phyloP scores from a whole-genome alignment of 2,797 vertebrate species.

The Sus cebifrons region DNA sequence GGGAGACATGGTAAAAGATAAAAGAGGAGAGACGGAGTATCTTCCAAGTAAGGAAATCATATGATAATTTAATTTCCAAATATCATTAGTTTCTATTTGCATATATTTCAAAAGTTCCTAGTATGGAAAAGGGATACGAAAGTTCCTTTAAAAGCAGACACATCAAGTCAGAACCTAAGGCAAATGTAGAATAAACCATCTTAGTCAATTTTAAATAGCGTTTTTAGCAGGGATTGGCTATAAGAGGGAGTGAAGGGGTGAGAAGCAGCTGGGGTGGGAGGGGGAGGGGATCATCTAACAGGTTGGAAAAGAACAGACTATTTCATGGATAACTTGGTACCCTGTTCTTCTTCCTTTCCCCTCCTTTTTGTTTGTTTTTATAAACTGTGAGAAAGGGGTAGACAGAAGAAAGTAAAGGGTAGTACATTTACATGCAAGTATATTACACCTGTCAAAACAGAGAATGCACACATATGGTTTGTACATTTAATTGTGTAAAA shows the following conservation, averaged over 20 bases:
- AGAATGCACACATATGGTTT: neutral
- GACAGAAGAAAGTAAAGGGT: neutral
- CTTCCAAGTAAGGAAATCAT: neutral
- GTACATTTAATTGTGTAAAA: neutral
- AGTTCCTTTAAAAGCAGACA: conserved; percentile 22
- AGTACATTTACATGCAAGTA: neutral
- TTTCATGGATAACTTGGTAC: neutral
- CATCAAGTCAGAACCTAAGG: neutral
- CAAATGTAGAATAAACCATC: neutral
- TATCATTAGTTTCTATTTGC: neutral
- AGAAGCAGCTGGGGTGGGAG: no score
- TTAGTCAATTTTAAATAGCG: neutral
- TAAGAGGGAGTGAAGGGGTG: neutral
- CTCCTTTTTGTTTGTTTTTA: neutral
- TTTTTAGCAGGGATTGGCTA: neutral
- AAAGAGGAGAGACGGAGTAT: neutral
- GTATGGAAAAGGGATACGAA: neutral
- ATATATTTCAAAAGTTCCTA: neutral
- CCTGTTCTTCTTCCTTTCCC: neutral
- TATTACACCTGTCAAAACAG: neutral
- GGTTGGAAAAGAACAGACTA: neutral
- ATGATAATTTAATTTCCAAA: neutral
- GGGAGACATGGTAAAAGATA: neutral
- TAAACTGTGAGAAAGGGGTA: neutral
- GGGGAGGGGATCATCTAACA: neutral